Evolutionary conservation across 2,113 vertebrate genomes (phyloP).

Genomic region (Oreochromis tanganicae): DNA sequence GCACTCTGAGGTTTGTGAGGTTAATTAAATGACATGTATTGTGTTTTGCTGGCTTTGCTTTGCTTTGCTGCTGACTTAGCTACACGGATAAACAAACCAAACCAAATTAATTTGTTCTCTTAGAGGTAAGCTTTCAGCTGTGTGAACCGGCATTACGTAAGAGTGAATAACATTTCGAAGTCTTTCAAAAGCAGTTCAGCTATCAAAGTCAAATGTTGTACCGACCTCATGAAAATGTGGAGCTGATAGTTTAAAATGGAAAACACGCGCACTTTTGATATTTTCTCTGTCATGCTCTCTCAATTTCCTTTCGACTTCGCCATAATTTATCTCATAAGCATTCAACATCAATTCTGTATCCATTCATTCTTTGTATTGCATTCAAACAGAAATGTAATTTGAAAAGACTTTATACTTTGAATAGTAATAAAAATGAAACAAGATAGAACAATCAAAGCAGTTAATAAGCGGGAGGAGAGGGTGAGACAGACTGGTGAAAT

Average conservation of each 20-base stretch:
- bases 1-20: neutral
- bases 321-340: neutral
- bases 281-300: neutral
- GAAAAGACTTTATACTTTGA: neutral
- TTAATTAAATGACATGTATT: constrained; percentile 9
- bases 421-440: constrained; percentile 8
- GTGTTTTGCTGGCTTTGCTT: neutral
- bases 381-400: constrained; percentile 20
- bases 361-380: neutral
- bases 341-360: constrained; percentile 6
- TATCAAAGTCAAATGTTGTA: constrained; percentile 32
- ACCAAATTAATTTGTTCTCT: constrained; percentile 1
- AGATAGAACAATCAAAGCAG: neutral
- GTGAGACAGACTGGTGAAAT: neutral
- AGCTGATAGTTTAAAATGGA: constrained; percentile 16
- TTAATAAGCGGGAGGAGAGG: neutral
- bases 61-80: neutral
- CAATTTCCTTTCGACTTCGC: neutral
- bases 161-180: neutral
- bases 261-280: neutral
- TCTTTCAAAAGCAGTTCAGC: neutral
- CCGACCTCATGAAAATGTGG: neutral
- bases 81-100: constrained; percentile 7
- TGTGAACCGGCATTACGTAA: neutral
- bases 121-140: neutral